A percentile compares a stretch with the other conserved stretches of the same genome.
phyloP scores from a whole-genome alignment of 23 tunicate species.

The Botrylloides violaceus region DNA sequence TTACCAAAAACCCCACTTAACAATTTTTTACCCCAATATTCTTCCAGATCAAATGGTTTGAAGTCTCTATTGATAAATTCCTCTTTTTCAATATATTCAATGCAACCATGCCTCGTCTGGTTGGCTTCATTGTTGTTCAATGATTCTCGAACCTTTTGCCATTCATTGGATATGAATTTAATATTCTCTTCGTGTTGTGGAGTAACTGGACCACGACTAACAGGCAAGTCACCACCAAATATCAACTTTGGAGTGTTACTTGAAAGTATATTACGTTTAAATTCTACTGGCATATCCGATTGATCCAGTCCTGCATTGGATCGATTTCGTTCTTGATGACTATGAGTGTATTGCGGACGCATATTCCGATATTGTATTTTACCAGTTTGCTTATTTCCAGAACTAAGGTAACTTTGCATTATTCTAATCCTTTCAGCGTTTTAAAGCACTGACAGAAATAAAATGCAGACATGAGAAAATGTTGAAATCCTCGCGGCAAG shows the following conservation, averaged over 20 bases:
- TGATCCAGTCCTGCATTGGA: background rate
- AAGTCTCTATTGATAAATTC: slow-evolving; percentile 4
- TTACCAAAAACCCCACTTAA: slow-evolving; percentile 2
- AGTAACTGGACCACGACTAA: slow-evolving; percentile 14
- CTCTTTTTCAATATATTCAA: slow-evolving; percentile 12
- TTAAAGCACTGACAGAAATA: too few species aligned
- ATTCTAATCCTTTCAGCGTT: too few species aligned
- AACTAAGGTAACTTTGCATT: slow-evolving; percentile 9
- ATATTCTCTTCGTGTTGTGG: slow-evolving; percentile 23
- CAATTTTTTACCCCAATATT: slow-evolving; percentile 22
- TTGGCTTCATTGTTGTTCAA: slow-evolving; percentile 4
- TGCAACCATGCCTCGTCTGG: slow-evolving; percentile 18
- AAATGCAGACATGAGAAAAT: too few species aligned
- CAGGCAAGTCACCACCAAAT: slow-evolving; percentile 1
- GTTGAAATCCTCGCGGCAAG: too few species aligned
- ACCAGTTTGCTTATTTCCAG: slow-evolving; percentile 8
- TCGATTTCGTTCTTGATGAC: slow-evolving; percentile 7
- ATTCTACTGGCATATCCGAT: slow-evolving; percentile 28
- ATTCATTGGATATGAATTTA: slow-evolving; percentile 8
- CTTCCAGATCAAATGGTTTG: slow-evolving; percentile 18
- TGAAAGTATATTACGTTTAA: background rate
- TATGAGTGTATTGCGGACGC: slow-evolving; percentile 7
- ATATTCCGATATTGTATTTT: slow-evolving; percentile 3
- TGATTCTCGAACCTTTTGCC: background rate
- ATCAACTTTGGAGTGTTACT: slow-evolving; percentile 8